Evolutionary conservation across 1,140 invertebrate species (phyloP), one percentile per base, ranked within the genome.

Genomic region (Melitaea cinxia): DNA sequence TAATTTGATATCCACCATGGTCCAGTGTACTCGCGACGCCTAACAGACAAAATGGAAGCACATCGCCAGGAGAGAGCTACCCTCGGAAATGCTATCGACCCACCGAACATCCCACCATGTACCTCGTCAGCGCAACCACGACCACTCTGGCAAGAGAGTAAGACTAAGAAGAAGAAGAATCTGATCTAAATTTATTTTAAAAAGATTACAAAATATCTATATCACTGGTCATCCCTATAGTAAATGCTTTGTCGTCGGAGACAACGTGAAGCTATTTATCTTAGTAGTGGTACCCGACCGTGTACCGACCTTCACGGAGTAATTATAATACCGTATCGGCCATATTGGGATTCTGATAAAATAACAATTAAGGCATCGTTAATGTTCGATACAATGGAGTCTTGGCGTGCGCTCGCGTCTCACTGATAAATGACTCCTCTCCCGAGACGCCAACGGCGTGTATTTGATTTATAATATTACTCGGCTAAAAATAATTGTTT

Each of bases 391-490:
- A 85, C 82, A 83, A 85, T 83, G 75, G 71, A 58, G 64, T 64
- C 65, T 49, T 63, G 65, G 75, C 73, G 63, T 78, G 81, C 77
- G 79, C 75, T 58, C 65, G 79, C 77, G 77, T 77, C 73, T 42
- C 71, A 62, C 74, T 85, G 84, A 89, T 89, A 85, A 89, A 89
- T 87, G 84, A 89, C 74, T 70, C 67, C 70, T 78, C 77, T 77
- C 66, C 65, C 54, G 73, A 73, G 77, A 80, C 74, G 74, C 71
- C 78, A 75, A 77, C 80, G 77, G 83, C 82, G 86, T 70, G 80
- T 82, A 68, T 89, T 89, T 87, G 86, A 89, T 89, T 89, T 88
- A 89, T 86, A 88, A 86, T 83, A 83, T 87, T 87, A 86, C 83
- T 82, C 80, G 73, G 80, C 78, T 78, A 79, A 79, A 78, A 77